phyloP scores from a whole-genome alignment of 2,113 vertebrate species.

The Saguinus imperator region DNA sequence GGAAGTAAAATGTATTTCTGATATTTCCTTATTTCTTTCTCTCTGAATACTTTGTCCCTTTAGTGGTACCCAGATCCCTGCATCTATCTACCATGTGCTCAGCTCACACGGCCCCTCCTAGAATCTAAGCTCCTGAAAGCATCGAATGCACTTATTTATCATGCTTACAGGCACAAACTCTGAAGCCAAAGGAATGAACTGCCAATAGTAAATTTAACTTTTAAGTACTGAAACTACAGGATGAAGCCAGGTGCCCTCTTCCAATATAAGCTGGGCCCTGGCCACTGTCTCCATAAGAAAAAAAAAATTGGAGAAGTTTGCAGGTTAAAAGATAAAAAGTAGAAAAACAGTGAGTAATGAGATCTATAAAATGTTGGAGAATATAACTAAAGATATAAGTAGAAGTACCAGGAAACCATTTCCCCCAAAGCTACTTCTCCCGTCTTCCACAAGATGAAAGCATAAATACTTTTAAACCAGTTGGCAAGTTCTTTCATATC shows the following conservation, averaged over 20 bases:
- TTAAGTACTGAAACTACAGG: neutral
- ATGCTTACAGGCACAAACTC: neutral
- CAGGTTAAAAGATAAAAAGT: neutral
- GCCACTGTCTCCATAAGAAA: neutral
- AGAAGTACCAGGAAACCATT: neutral
- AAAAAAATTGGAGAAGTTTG: neutral
- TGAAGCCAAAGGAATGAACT: neutral
- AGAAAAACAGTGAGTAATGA: neutral
- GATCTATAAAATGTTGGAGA: neutral
- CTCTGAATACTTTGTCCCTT: neutral
- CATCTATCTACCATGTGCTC: neutral
- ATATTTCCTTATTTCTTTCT: neutral
- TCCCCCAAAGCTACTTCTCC: neutral
- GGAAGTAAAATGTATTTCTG: neutral
- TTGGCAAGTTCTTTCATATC: constrained; percentile 84
- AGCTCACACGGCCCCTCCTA: neutral
- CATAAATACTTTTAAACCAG: constrained; percentile 86
- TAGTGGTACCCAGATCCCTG: neutral
- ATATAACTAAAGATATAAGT: neutral
- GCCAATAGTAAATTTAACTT: neutral
- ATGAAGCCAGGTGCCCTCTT: neutral
- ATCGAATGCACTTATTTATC: neutral
- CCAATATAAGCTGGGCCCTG: neutral
- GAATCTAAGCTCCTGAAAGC: neutral
- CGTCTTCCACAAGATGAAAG: neutral